Base-by-base conservation (phyloP, 2,113 vertebrate genomes). In the Zapus hudsonius region DNA sequence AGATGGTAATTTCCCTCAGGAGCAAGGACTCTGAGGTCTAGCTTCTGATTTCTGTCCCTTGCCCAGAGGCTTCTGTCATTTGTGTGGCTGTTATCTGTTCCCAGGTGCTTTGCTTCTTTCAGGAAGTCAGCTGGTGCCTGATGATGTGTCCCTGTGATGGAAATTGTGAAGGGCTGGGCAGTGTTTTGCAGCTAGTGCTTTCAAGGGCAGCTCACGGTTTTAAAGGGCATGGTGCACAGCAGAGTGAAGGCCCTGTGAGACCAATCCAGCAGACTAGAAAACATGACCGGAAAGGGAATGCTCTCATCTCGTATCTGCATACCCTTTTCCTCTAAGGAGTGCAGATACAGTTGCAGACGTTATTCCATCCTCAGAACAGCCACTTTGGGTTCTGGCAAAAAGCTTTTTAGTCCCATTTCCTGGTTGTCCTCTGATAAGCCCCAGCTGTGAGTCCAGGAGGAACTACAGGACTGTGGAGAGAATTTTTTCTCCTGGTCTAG, bases 101-200 rank as follows among this genome's bases (percentile, higher is more conserved):
- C 61, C 84, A 95, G 92, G 82, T 70, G 80, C 82, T 89, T 47
- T 75, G 19, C 42, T 80, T 72, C 89, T 94, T 91, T 92, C 15
- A 1, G 80, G 90, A 94, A 95, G 92, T 81, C 86, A 93, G 90
- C 67, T 55, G 80, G 87, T 11, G 66, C 64, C 89, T n/a, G 63
- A 83, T 10, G 55, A 74, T 52, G 83, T 88, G 90, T 92, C 69
- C 74, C 84, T 66, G n/a, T 22, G 84, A 92, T 92, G 87, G 95
- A 81, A 94, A 95, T 38, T 66, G 79, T 89, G 94, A 93, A 70
- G n/a, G 76, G 73, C 19, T 52, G 63, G 67, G 47, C 17, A 16
- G 19, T 17, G 52, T 55, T 93, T 78, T 74, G 63, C 81, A 1
- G 7, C 59, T 93, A 19, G 2, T 33, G 78, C 70, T 93, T 91